Evolutionary conservation across 1,140 invertebrate species (phyloP).

Genomic region (Probaryconus sp.): DNA sequence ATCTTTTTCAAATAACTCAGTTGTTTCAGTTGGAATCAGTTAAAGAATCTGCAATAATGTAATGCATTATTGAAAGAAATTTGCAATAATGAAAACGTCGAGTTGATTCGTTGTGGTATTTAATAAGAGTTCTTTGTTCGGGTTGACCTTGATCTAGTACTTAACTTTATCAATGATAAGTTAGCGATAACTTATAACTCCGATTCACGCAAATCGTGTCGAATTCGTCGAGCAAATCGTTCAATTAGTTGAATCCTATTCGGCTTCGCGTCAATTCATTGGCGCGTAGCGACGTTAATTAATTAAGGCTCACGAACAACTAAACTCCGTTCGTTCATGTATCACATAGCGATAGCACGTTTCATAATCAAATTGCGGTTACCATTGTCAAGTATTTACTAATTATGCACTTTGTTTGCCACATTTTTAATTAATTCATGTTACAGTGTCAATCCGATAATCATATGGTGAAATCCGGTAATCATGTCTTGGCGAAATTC

Average conservation of each 20-base stretch:
- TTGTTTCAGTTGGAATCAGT: too few species aligned
- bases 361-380: conserved; percentile 28
- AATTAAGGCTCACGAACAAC: conserved; percentile 38
- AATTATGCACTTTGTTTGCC: conserved; percentile 10
- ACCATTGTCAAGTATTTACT: conserved; percentile 26
- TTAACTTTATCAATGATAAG: conserved; percentile 27
- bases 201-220: conserved; percentile 22
- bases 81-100: too few species aligned
- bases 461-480: too few species aligned
- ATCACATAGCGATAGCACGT: conserved; percentile 9
- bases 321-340: conserved; percentile 15
- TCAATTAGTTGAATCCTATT: conserved; percentile 30
- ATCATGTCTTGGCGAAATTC: too few species aligned
- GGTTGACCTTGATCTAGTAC: conserved; percentile 12
- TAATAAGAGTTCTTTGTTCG: too few species aligned
- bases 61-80: too few species aligned
- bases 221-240: conserved; percentile 27
- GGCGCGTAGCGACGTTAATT: conserved; percentile 31
- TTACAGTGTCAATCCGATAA: too few species aligned
- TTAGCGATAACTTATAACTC: conserved; percentile 11
- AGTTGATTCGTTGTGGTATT: too few species aligned
- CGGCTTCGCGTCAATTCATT: conserved; percentile 16
- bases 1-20: too few species aligned
- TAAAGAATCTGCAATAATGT: too few species aligned
- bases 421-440: too few species aligned